A percentile compares a stretch with the other conserved stretches of the same genome.
phyloP scores from a whole-genome alignment of 2,888 invertebrate species.

The Zootermopsis nevadensis region DNA sequence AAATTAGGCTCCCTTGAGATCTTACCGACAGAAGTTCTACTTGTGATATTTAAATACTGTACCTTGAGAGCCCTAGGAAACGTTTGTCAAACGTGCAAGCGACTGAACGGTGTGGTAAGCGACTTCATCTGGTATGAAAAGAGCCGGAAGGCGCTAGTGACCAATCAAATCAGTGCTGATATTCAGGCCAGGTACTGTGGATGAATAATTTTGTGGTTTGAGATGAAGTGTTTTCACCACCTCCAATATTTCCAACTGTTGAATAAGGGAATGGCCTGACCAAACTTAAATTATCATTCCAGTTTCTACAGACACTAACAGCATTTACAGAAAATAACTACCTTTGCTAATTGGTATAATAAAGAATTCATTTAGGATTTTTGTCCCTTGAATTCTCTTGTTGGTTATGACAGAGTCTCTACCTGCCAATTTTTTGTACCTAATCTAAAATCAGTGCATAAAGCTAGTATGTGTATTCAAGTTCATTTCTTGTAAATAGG shows the following conservation, averaged over 20 bases:
- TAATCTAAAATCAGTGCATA: too few relatives aligned
- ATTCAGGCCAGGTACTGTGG: conserved; percentile 41
- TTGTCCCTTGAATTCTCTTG: too few relatives aligned
- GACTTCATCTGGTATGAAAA: conserved; percentile 61
- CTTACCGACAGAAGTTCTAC: conserved; percentile 65
- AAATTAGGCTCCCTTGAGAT: conserved; percentile 31
- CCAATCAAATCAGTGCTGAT: conserved; percentile 58
- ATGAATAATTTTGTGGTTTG: background rate
- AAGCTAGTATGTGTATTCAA: too few relatives aligned
- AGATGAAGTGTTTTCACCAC: background rate
- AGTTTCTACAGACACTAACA: background rate
- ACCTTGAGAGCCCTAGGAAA: conserved; percentile 57
- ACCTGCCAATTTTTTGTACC: too few relatives aligned
- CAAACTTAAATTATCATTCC: too few relatives aligned
- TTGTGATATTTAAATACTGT: conserved; percentile 68
- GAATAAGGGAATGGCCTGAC: background rate
- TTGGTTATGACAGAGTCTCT: too few relatives aligned
- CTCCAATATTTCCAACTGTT: background rate
- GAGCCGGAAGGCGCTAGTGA: conserved; percentile 59
- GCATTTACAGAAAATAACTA: background rate
- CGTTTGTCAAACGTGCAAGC: conserved; percentile 64
- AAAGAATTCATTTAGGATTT: background rate
- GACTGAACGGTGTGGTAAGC: conserved; percentile 65
- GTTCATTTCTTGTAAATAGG: too few relatives aligned
- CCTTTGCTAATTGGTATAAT: background rate